Percentiles rank a stretch among this genome's conserved stretches.
Conservation (phyloP, 1,140 invertebrate species). For the Myzus persicae region DNA sequence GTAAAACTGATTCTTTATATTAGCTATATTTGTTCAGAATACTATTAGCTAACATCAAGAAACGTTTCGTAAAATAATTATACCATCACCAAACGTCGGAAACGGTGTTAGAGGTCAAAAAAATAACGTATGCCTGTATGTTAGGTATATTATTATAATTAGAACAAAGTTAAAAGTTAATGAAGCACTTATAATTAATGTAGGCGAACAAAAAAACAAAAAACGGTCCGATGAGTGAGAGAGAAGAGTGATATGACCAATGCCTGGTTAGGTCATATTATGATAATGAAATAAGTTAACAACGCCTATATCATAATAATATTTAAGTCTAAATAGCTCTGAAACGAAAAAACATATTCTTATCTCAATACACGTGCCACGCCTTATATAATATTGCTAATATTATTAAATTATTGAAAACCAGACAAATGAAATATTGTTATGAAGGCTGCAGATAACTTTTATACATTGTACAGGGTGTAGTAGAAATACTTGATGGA, state of each 20-base stretch:
- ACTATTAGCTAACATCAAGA: background rate
- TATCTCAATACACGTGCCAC: background rate
- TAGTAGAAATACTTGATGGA: too few species aligned
- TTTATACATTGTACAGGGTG: too few species aligned
- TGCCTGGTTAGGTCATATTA: background rate
- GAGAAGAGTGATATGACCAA: background rate
- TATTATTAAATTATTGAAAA: background rate
- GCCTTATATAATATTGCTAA: background rate
- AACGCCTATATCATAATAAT: background rate
- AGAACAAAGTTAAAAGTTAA: background rate
- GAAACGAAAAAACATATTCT: background rate
- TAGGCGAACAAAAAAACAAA: background rate
- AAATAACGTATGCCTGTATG: background rate
- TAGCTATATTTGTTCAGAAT: background rate
- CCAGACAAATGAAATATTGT: too few species aligned
- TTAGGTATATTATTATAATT: background rate
- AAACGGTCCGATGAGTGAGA: background rate
- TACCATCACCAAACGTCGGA: background rate
- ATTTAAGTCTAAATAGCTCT: background rate
- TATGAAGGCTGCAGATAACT: too few species aligned
- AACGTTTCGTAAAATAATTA: conserved; percentile 2
- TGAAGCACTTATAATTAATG: background rate
- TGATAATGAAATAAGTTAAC: background rate
- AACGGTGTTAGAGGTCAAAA: background rate
- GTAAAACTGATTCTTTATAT: background rate